Evolutionary conservation across 1,140 invertebrate genomes (phyloP), one percentile per base, ranked within the genome.

Genomic region (Nixonia krombeini): DNA sequence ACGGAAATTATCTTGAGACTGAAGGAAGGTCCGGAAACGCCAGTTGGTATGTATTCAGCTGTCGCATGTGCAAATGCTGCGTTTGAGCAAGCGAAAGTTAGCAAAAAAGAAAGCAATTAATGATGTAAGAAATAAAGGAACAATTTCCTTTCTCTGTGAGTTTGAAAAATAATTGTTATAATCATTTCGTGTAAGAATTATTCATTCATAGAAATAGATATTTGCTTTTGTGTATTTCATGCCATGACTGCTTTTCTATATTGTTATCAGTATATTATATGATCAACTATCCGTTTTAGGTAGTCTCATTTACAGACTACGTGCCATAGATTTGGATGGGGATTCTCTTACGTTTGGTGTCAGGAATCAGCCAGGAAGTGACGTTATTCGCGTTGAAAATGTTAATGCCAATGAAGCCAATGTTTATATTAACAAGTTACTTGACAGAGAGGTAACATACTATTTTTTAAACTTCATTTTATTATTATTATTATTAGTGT

Each of bases 361-460:
- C 31, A 87, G 90, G 73, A 90, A 93, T 61, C 90, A 92, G 70
- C 86, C 89, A 15, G 93, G 92, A 56, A 92, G 91, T 78, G 93
- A 96, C 78, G 89, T 96, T 47, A 90, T 97, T 72, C 87, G 90
- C 74, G 90, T 97, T 52, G 92, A 96, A 85, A 93, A 91, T 75
- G 88, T 90, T 55, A 91, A 90, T 42, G 85, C 87, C 37, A 93
- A 89, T 75, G 92, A 95, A 87, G 95, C 95, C 57, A 91, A 95
- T 81, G 87, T 97, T 68, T 94, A 93, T 80, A 87, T 97, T 74
- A 91, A 92, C 82, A 94, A 94, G 86, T 90, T 95, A 85, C 88
- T 97, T 58, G 95, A 97, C 85, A 88, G 95, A 85, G 95, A 97
- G 88, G 93, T 93, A 86, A n/a, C n/a, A n/a, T n/a, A n/a, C n/a